Conservation (phyloP, 1,140 invertebrate species). For the Archivesica marissinica region DNA sequence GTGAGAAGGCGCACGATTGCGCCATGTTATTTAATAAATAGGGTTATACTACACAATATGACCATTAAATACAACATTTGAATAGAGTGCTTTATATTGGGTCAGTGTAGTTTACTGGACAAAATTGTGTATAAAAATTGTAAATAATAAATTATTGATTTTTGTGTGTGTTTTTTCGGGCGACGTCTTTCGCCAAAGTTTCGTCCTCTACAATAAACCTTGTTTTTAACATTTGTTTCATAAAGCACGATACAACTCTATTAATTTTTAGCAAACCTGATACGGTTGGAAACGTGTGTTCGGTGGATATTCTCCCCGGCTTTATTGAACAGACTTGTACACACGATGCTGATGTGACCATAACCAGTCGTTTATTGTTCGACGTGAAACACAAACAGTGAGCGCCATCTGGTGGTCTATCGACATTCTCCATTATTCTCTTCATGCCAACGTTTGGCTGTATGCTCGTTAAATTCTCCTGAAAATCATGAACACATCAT, state of each 20-base stretch:
- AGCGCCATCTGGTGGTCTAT: constrained; percentile 50
- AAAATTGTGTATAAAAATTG: too few species aligned
- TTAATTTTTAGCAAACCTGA: constrained; percentile 30
- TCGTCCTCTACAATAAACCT: not conserved
- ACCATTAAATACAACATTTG: too few species aligned
- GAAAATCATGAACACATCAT: too few species aligned
- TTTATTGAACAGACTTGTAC: constrained; percentile 36
- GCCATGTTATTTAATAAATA: too few species aligned
- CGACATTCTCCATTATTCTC: not conserved
- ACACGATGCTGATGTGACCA: constrained; percentile 25
- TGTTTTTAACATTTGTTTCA: too few species aligned
- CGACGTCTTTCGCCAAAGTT: not conserved
- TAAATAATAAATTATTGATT: too few species aligned
- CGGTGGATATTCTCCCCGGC: not conserved
- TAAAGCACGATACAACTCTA: too few species aligned
- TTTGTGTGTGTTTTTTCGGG: not conserved
- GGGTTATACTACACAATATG: too few species aligned
- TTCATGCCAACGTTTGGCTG: constrained; percentile 48
- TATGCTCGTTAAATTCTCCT: constrained; percentile 50
- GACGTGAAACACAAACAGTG: constrained; percentile 54
- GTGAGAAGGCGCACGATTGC: too few species aligned
- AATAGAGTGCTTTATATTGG: too few species aligned
- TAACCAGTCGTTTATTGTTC: constrained; percentile 18
- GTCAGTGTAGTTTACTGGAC: too few species aligned
- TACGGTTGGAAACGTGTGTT: constrained; percentile 35